phyloP scores from a whole-genome alignment of 2,888 invertebrate genomes.

The Stenichneumon culpator region DNA sequence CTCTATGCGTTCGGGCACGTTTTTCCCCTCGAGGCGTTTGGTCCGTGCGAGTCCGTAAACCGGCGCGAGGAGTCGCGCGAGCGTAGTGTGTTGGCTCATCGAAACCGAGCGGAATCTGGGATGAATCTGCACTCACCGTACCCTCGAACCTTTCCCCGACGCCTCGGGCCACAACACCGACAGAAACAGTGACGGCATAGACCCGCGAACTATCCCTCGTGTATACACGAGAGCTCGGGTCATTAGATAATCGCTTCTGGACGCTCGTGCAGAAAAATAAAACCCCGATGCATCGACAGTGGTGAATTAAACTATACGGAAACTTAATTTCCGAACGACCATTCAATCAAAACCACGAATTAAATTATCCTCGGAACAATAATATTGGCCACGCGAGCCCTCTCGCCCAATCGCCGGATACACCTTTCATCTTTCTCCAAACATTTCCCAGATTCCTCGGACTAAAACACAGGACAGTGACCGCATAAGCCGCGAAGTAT shows the following conservation, averaged over 20 bases:
- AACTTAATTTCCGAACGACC: neutral
- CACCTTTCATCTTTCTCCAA: neutral
- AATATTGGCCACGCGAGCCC: neutral
- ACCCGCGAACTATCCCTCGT: neutral
- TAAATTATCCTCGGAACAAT: neutral
- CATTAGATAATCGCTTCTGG: constrained; percentile 10
- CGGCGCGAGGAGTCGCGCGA: constrained; percentile 39
- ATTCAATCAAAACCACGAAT: neutral
- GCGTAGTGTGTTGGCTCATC: constrained; percentile 18
- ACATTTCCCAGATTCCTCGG: constrained; percentile 25
- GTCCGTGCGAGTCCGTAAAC: neutral
- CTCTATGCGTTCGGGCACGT: constrained; percentile 31
- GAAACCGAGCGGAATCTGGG: constrained; percentile 3
- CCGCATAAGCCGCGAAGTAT: neutral
- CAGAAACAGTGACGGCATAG: neutral
- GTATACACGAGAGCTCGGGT: neutral
- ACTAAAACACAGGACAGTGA: neutral
- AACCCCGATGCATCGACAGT: neutral
- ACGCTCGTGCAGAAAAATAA: neutral
- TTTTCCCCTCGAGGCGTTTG: constrained; percentile 16
- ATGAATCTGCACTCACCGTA: constrained; percentile 20
- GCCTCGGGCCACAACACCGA: constrained; percentile 8
- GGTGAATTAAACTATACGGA: neutral
- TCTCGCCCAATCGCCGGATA: neutral
- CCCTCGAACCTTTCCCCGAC: constrained; percentile 32